phyloP scores from a whole-genome alignment of 2,797 vertebrate species.

The Melanotaenia boesemani region DNA sequence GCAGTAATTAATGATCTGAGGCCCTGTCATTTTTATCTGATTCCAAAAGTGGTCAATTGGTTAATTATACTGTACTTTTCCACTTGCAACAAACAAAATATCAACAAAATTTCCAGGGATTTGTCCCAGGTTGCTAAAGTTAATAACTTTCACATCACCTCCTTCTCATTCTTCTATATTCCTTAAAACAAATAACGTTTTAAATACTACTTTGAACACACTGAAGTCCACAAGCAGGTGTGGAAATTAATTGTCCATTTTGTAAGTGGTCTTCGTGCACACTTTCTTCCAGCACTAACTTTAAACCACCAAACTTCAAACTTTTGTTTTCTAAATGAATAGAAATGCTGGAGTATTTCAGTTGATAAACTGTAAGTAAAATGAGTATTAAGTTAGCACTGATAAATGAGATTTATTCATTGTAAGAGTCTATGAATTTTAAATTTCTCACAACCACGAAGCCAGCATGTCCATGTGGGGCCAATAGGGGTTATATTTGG shows the following conservation, averaged over 20 bases:
- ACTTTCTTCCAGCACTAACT: too few species aligned
- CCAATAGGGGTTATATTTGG: too few species aligned
- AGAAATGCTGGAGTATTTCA: not conserved
- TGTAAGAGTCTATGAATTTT: not conserved
- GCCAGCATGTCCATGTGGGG: too few species aligned
- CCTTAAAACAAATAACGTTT: too few species aligned
- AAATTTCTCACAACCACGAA: not conserved
- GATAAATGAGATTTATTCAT: not conserved
- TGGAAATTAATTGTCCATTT: too few species aligned
- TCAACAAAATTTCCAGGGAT: not conserved
- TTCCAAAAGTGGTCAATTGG: too few species aligned
- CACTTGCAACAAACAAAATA: not conserved
- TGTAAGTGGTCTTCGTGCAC: not conserved
- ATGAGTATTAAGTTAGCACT: not conserved
- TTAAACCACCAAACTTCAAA: not conserved
- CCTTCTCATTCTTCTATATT: not conserved
- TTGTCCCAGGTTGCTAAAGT: slow-evolving; percentile 1
- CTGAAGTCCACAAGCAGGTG: too few species aligned
- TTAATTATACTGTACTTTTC: not conserved
- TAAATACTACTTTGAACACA: too few species aligned
- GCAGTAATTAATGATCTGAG: too few species aligned
- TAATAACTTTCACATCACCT: slow-evolving; percentile 18
- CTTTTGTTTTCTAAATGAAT: not conserved
- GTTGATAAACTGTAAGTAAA: not conserved
- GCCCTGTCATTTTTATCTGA: too few species aligned